Conservation (phyloP, 2,113 vertebrate species). For the Baryphthengus martii region DNA sequence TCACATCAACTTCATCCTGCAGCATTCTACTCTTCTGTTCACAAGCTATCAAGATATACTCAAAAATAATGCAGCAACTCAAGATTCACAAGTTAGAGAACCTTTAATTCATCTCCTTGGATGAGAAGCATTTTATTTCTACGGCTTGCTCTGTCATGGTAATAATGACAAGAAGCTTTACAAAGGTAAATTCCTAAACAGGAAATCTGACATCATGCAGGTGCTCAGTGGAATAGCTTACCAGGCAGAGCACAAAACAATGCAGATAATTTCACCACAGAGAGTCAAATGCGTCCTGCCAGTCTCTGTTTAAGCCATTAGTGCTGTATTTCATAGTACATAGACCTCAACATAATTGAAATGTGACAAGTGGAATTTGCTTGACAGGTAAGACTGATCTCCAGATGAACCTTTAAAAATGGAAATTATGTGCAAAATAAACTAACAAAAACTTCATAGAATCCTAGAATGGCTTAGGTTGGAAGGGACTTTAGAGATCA, state of each 20-base stretch:
- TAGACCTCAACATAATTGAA: not conserved
- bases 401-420: not conserved
- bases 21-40: not conserved
- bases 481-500: too few species aligned
- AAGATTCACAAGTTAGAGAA: not conserved
- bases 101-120: not conserved
- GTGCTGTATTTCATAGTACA: not conserved
- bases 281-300: not conserved
- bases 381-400: not conserved
- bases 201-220: not conserved
- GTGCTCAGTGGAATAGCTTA: not conserved
- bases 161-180: not conserved
- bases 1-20: not conserved
- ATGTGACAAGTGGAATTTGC: not conserved
- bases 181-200: not conserved
- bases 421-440: not conserved
- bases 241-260: not conserved
- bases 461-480: too few species aligned
- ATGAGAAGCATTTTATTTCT: not conserved
- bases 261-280: not conserved
- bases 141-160: not conserved
- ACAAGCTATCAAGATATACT: not conserved
- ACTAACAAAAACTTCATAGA: not conserved
- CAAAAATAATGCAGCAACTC: not conserved
- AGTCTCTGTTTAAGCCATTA: not conserved